A percentile compares a stretch with the other conserved stretches of the same genome.
Evolutionary conservation across 2,113 vertebrate species (phyloP).

Genomic region (Clarias macrocephalus): DNA sequence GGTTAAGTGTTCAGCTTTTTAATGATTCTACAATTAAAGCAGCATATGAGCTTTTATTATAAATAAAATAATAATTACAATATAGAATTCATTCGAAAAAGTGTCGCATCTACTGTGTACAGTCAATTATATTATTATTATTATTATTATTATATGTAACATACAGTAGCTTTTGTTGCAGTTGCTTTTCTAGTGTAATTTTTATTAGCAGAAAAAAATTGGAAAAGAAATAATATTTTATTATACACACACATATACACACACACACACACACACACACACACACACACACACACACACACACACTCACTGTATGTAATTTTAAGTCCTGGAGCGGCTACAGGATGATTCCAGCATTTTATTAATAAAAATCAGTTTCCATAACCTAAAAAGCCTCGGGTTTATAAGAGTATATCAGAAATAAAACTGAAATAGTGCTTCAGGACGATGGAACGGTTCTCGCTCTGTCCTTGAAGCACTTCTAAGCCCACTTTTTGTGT

Average conservation of each 20-base stretch:
- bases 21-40: not conserved
- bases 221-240: not conserved
- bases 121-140: not conserved
- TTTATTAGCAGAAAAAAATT: not conserved
- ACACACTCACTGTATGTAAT: not conserved
- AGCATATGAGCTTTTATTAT: not conserved
- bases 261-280: not conserved
- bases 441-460: not conserved
- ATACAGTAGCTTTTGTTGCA: not conserved
- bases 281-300: no score
- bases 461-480: constrained; percentile 36
- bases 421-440: not conserved
- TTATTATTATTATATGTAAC: no score
- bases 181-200: not conserved
- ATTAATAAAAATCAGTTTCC: not conserved
- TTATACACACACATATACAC: no score
- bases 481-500: constrained; percentile 29
- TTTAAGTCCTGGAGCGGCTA: not conserved
- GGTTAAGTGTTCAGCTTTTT: not conserved
- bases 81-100: not conserved
- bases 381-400: not conserved
- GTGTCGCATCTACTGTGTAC: not conserved
- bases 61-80: not conserved
- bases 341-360: not conserved
- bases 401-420: not conserved